A percentile compares a stretch with the other conserved stretches of the same genome.
phyloP scores from a whole-genome alignment of 2,888 invertebrate genomes.

The Patella caerulea region DNA sequence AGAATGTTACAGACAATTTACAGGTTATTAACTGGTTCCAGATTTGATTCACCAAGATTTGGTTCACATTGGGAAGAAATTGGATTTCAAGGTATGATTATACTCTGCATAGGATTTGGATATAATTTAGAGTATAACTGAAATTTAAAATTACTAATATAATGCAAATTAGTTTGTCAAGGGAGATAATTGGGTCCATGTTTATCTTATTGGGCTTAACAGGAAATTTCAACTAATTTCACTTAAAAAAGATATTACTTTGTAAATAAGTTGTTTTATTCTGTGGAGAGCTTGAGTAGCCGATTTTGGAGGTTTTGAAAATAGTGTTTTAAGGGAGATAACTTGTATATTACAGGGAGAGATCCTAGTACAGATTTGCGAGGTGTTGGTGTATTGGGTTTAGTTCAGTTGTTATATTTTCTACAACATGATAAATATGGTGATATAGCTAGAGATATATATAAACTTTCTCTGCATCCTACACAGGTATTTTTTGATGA shows the following conservation, averaged over 20 bases:
- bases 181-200: no score
- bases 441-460: conserved; percentile 71
- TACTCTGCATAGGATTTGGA: no score
- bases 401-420: conserved; percentile 73
- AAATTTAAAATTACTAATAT: no score
- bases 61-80: conserved; percentile 76
- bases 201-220: no score
- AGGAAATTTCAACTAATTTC: no score
- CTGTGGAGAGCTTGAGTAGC: no score
- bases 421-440: conserved; percentile 64
- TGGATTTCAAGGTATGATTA: conserved; percentile 74
- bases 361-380: conserved; percentile 76
- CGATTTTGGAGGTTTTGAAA: no score
- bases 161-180: no score
- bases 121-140: no score
- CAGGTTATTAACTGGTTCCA: conserved; percentile 71
- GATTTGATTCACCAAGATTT: conserved; percentile 72
- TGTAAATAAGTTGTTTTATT: no score
- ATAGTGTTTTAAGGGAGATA: no score
- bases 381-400: conserved; percentile 74
- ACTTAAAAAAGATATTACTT: no score
- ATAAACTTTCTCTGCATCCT: conserved; percentile 72
- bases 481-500: conserved; percentile 60
- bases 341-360: conserved; percentile 55
- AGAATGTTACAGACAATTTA: conserved; percentile 74